phyloP scores from a whole-genome alignment of 2,113 vertebrate genomes.

The Engystomops pustulosus region DNA sequence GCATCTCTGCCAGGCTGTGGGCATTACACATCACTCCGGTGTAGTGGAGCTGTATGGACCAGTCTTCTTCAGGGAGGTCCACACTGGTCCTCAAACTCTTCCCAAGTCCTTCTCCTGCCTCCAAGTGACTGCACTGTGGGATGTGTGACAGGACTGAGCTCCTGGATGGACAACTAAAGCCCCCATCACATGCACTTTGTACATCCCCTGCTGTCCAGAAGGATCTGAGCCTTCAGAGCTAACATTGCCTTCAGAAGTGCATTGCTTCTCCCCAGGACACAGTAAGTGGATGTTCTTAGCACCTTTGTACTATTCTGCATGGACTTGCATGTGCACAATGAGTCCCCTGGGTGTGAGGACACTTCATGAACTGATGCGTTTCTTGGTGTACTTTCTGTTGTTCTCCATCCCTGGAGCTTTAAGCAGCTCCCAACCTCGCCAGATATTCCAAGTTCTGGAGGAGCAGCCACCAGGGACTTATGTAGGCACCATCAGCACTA shows the following conservation, averaged over 20 bases:
- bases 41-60: neutral
- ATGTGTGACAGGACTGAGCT: neutral
- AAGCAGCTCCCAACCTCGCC: constrained; percentile 81
- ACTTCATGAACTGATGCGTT: constrained; percentile 52
- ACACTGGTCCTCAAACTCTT: too few species aligned
- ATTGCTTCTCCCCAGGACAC: neutral
- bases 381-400: constrained; percentile 58
- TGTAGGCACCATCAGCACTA: constrained; percentile 91
- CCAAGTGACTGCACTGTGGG: neutral
- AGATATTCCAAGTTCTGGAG: constrained; percentile 92
- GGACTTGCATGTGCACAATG: constrained; percentile 64
- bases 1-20: neutral
- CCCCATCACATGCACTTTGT: constrained; percentile 65
- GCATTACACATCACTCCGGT: neutral
- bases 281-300: neutral
- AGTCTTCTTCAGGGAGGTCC: neutral
- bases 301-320: neutral
- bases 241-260: neutral
- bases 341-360: constrained; percentile 60
- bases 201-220: neutral
- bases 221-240: neutral
- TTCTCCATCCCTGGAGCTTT: constrained; percentile 61
- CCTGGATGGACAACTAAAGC: constrained; percentile 53
- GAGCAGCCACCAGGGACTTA: constrained; percentile 91
- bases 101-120: too few species aligned